phyloP scores from a whole-genome alignment of 2,797 vertebrate genomes.

The Malacoraja senta region DNA sequence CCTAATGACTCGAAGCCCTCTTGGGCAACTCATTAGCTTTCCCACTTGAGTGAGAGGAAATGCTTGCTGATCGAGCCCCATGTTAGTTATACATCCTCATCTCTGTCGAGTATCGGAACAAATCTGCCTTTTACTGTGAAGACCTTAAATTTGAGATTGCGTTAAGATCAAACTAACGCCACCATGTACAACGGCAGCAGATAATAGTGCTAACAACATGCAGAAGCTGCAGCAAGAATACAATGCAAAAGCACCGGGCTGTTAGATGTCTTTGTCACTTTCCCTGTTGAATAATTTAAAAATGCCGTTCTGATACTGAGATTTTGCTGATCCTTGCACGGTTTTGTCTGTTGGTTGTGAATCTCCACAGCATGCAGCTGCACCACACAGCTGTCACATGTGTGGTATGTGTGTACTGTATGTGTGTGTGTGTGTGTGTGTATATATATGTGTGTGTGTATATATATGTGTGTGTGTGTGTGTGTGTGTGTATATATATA shows the following conservation, averaged over 20 bases:
- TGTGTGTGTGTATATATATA: no score
- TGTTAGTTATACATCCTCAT: not conserved
- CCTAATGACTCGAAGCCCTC: conserved; percentile 1
- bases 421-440: no score
- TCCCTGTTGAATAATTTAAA: conserved; percentile 23
- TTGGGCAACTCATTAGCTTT: conserved; percentile 8
- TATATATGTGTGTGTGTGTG: no score
- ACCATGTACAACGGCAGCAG: not conserved
- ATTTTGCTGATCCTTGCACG: not conserved
- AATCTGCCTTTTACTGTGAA: not conserved
- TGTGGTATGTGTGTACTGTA: no score
- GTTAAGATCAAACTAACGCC: not conserved
- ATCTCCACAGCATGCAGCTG: not conserved
- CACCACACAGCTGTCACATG: no score
- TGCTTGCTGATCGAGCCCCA: not conserved
- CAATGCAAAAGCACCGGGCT: not conserved
- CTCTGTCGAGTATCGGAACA: conserved; percentile 1
- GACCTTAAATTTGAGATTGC: not conserved
- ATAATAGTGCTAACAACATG: not conserved
- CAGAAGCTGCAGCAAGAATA: not conserved
- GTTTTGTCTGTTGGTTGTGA: not conserved
- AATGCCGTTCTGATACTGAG: not conserved
- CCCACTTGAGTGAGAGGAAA: not conserved
- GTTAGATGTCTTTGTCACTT: not conserved
- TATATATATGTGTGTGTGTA: no score